Evolutionary conservation across 2,797 vertebrate species (phyloP), one percentile per base, ranked within the genome.

Genomic region (Spheniscus humboldti): DNA sequence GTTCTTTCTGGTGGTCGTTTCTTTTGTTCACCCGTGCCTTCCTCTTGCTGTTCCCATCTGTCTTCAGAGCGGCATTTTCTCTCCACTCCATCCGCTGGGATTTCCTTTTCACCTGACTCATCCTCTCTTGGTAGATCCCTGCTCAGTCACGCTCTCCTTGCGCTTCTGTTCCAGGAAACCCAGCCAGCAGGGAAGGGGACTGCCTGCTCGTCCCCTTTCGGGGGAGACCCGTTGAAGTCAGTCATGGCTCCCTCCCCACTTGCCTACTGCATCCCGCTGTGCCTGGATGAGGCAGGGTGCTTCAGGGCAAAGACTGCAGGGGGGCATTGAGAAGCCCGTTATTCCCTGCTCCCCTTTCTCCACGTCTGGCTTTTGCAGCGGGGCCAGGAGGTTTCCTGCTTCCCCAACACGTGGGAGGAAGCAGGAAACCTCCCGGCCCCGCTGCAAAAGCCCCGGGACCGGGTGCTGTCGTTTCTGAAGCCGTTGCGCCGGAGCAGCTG

Each of bases 31-130:
- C 82, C 18, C 7, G 1, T 75, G 88, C 86, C 74, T 96, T 96
- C 92, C 90, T 94, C 84, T 91, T 45, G 56, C 76, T 56, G 52
- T 80, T 95, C 56, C 89, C 1, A 20, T 48, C 75, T 85, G 72
- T 69, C 87, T 92, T 79, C 41, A 47, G 93, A 82, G 59, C 37
- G 0, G 75, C 78, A 14, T 97, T 95, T 93, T 97, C 92, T 88
- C 64, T 95, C 35, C 33, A 39, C 31, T 96, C 53, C 82, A 62
- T 92, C 94, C 93, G 35, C 85, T 91, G 94, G 92, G 94, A 94
- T 97, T 97, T 95, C 93, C 88, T 96, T 91, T 95, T 87, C 95
- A 96, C 94, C 91, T 94, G 92, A 96, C 87, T 94, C 87, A 96
- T 95, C 82, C 86, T 47, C 76, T 81, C 43, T 66, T 35, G 23